Evolutionary conservation across 2,888 invertebrate species (phyloP), one percentile per base, ranked within the genome.

Genomic region (Creontiades dilutus): DNA sequence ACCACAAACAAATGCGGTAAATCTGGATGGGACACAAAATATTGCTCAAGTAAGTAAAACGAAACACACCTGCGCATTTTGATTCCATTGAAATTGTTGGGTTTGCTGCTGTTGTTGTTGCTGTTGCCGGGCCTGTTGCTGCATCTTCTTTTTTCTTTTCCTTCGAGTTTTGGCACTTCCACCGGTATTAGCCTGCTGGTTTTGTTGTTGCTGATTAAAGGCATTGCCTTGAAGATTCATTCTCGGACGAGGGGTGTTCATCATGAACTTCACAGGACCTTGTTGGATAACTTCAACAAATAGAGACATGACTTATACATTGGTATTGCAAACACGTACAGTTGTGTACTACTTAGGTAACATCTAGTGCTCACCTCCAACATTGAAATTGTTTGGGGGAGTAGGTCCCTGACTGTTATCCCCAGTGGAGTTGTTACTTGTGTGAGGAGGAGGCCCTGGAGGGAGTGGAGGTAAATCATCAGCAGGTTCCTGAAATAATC

Each of bases 381-480:
- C 5, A 82, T 27, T 82, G 23, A 52, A 61, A 78, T 68, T 80
- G 85, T 7, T 57, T 7, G 86, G 57, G 0, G 86, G 14, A 16
- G 75, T 68, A 19, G 88, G 87, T 48, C 57, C 87, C 28, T 75
- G 78, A 23, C 27, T 86, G 81, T 81, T 81, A 47, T 16, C 46
- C 13, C 90, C 81, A 16, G 90, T 12, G 16, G 16, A 16, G 12
- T 68, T 23, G 68, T 23, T 68, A 1, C 23, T 86, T 46, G 86
- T 90, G 55, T 92, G 92, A 84, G 94, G 94, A 89, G 95, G 94
- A 84, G 95, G 95, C 86, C 95, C 95, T 55, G 95, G 94, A 19
- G 95, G 95, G 91, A 95, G 93, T 90, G 95, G 95, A n/a, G 95
- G 94, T 91, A 94, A 93, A 91, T 94, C 94, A 82, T 93, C 93